phyloP scores from a whole-genome alignment of 2,888 invertebrate genomes.

The Amphipyra berbera region DNA sequence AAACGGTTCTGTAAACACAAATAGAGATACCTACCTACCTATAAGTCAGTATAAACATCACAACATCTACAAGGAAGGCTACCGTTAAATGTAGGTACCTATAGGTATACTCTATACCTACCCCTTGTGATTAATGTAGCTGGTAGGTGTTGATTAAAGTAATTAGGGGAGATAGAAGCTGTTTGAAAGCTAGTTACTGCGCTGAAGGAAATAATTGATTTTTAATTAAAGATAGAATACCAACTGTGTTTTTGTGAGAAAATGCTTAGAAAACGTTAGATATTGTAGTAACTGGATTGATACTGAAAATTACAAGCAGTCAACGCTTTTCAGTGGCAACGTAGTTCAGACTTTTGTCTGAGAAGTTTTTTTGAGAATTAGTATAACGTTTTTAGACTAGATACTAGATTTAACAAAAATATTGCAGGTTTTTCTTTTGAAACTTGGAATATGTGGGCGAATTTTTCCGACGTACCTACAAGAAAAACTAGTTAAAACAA shows the following conservation, averaged over 20 bases:
- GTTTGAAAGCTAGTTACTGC: constrained; percentile 40
- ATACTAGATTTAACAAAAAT: too few relatives aligned
- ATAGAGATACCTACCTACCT: background rate
- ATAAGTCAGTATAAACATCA: constrained; percentile 19
- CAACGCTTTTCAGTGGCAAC: too few relatives aligned
- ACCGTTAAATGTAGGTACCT: constrained; percentile 10
- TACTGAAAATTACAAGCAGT: too few relatives aligned
- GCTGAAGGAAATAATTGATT: constrained; percentile 45
- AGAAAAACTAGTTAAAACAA: too few relatives aligned
- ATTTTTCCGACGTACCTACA: too few relatives aligned
- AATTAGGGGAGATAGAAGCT: constrained; percentile 54
- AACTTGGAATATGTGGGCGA: too few relatives aligned
- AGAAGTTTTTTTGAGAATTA: too few relatives aligned
- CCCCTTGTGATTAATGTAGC: constrained; percentile 52
- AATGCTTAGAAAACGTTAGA: too few relatives aligned
- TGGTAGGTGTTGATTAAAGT: constrained; percentile 58
- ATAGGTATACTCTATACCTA: constrained; percentile 15
- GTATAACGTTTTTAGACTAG: too few relatives aligned
- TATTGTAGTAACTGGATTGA: too few relatives aligned
- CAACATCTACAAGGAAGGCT: constrained; percentile 27
- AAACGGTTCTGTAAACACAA: background rate
- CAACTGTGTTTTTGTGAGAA: background rate
- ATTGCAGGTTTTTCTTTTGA: too few relatives aligned
- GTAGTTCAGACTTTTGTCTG: too few relatives aligned
- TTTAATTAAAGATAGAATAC: constrained; percentile 40